Conservation (phyloP, 2,888 invertebrate species). For the Hypomecis punctinalis region DNA sequence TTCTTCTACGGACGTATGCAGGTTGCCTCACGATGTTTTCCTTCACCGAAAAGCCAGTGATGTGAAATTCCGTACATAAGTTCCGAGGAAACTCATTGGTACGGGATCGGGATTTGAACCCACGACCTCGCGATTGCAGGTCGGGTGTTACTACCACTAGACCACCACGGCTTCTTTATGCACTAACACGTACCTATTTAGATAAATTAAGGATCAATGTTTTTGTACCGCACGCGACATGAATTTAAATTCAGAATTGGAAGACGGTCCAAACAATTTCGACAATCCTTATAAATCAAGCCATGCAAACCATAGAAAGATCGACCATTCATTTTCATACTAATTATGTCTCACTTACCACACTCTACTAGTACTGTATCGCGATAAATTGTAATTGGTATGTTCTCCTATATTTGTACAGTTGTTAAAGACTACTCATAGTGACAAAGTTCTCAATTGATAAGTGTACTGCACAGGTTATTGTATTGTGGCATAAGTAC, state of each 20-base stretch:
- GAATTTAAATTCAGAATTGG: constrained; percentile 18
- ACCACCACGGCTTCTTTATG: no score
- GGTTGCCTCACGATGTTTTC: no score
- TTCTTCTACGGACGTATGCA: no score
- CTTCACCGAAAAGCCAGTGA: no score
- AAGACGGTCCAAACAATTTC: constrained; percentile 23
- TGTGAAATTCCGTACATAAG: no score
- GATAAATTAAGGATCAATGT: constrained; percentile 4
- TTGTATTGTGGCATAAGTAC: constrained; percentile 19
- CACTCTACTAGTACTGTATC: constrained; percentile 6
- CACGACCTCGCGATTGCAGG: no score
- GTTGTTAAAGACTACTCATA: not conserved
- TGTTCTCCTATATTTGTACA: not conserved
- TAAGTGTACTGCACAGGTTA: constrained; percentile 4
- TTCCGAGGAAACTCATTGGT: no score
- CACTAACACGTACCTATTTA: not conserved
- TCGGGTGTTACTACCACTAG: no score
- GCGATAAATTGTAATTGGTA: not conserved
- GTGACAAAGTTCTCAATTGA: constrained; percentile 16
- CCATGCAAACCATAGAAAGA: constrained; percentile 28
- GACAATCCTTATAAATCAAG: constrained; percentile 23
- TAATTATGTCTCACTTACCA: constrained; percentile 12
- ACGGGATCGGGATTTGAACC: no score
- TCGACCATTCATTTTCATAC: constrained; percentile 26
- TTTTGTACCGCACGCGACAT: constrained; percentile 1